These are phyloP conservation scores for Peromyscus nudipes DNA, from an alignment of 2,797 vertebrate genomes.

Conservation along the genomic window DNA sequence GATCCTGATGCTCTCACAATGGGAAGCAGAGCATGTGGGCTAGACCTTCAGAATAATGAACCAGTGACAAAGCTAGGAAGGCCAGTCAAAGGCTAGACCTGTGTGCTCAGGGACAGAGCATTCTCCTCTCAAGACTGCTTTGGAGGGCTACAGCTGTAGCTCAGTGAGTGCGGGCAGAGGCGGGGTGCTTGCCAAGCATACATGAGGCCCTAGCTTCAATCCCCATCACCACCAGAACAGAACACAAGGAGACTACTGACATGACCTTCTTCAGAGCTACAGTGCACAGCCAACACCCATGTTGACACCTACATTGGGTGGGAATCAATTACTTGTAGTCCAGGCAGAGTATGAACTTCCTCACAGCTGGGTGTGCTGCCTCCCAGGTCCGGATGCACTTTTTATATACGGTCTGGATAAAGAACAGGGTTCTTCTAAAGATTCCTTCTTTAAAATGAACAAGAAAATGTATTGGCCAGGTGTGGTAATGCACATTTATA, in stretches of 20 bases:
- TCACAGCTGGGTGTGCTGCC: background rate
- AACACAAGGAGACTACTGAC: background rate
- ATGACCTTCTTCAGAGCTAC: background rate
- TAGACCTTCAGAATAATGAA: background rate
- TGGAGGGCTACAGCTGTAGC: background rate
- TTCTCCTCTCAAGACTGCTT: background rate
- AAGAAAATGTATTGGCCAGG: background rate
- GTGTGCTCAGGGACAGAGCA: background rate
- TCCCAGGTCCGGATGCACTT: background rate
- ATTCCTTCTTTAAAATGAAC: slow-evolving; percentile 17
- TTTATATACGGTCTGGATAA: background rate
- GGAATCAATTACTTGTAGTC: background rate
- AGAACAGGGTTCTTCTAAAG: background rate
- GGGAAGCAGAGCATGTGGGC: background rate
- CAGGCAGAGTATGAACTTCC: background rate
- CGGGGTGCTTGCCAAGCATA: background rate
- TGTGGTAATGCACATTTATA: background rate
- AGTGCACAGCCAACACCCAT: background rate
- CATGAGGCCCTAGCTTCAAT: background rate
- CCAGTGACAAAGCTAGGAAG: background rate
- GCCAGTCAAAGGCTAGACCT: background rate
- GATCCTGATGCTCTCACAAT: background rate
- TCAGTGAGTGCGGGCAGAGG: background rate
- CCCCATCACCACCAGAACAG: background rate
- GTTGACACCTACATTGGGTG: background rate